A percentile compares a stretch with the other conserved stretches of the same genome.
Conservation (phyloP, 2,113 vertebrate species). For the Tragelaphus scriptus region DNA sequence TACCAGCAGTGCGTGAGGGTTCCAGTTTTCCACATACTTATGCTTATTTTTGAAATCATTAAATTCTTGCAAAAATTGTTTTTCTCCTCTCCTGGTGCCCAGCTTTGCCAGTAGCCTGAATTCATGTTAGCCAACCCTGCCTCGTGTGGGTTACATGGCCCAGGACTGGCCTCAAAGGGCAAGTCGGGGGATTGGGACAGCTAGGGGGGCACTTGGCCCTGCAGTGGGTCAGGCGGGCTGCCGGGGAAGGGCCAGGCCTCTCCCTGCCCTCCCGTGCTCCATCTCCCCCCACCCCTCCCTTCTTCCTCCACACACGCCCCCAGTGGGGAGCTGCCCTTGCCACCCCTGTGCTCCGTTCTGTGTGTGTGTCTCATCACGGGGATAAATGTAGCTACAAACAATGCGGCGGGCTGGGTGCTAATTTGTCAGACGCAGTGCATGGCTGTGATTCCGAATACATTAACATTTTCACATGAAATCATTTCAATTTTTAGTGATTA, state of each 20-base stretch:
- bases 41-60: background rate
- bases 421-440: conserved; percentile 69
- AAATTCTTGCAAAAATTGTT: background rate
- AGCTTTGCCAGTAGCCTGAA: background rate
- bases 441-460: conserved; percentile 77
- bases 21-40: background rate
- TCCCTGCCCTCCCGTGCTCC: background rate
- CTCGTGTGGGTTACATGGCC: background rate
- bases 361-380: conserved; percentile 34
- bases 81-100: background rate
- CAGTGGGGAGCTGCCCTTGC: background rate
- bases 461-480: conserved; percentile 79
- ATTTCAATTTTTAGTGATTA: conserved; percentile 78
- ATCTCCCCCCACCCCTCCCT: background rate
- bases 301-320: accelerated
- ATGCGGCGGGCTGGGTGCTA: conserved; percentile 62
- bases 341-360: background rate
- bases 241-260: background rate
- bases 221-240: background rate
- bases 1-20: background rate
- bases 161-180: background rate
- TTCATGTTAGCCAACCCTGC: background rate
- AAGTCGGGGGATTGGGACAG: background rate
- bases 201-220: background rate
- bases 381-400: conserved; percentile 72